phyloP scores from a whole-genome alignment of 1,140 invertebrate genomes.

The Lepidotrigona ventralis region DNA sequence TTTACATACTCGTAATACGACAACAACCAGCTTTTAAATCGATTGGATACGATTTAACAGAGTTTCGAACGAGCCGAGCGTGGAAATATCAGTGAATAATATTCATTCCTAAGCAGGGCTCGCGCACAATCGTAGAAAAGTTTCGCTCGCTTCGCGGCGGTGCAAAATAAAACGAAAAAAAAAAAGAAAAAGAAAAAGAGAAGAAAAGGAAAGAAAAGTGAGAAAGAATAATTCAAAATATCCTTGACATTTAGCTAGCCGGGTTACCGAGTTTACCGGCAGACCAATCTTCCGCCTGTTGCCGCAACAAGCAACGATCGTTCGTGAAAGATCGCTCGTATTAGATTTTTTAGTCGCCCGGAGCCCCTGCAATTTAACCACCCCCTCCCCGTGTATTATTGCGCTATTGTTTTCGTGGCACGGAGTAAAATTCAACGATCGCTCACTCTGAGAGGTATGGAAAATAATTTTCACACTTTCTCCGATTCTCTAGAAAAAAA shows the following conservation, averaged over 20 bases:
- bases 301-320: constrained; percentile 35
- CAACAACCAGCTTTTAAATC: constrained; percentile 11
- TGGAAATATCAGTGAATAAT: constrained; percentile 33
- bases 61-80: neutral
- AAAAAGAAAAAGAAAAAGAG: too few species aligned
- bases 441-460: too few species aligned
- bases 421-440: too few species aligned
- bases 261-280: constrained; percentile 36
- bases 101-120: neutral
- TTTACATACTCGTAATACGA: neutral
- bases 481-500: too few species aligned
- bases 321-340: constrained; percentile 39
- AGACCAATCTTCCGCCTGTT: constrained; percentile 50
- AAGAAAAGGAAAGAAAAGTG: too few species aligned
- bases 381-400: too few species aligned
- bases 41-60: too few species aligned
- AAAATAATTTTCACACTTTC: too few species aligned
- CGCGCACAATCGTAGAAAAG: constrained; percentile 7
- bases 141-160: constrained; percentile 2
- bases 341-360: constrained; percentile 14
- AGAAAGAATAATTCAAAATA: constrained; percentile 46
- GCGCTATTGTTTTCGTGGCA: neutral
- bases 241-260: constrained; percentile 47
- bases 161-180: constrained; percentile 15
- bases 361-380: neutral